Evolutionary conservation across 35 echinoderm and acorn worm genomes (phyloP).

Genomic region (Patiria miniata): DNA sequence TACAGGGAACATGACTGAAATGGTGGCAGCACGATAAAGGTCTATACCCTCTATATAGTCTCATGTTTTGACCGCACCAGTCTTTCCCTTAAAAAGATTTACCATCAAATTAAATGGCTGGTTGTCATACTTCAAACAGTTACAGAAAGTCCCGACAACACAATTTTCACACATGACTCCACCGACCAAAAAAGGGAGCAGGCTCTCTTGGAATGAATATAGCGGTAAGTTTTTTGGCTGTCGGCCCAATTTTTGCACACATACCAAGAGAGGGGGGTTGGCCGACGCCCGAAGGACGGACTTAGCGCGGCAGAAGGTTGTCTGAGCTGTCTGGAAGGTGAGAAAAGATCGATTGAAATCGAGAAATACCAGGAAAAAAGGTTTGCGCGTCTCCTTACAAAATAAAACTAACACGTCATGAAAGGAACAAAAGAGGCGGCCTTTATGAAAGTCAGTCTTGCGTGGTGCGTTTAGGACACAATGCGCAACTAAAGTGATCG

Average conservation of each 20-base stretch:
- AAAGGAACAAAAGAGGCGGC: background rate
- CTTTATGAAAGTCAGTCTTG: background rate
- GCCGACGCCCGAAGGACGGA: background rate
- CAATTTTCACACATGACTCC: background rate
- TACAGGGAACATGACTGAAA: no score
- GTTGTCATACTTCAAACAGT: no score
- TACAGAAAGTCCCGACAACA: no score
- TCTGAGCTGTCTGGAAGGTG: conserved; percentile 24
- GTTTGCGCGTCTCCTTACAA: background rate
- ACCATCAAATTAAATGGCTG: no score
- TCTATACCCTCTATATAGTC: no score
- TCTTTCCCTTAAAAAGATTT: no score
- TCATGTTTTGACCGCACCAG: no score
- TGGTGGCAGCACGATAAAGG: no score
- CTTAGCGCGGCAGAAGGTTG: conserved; percentile 8
- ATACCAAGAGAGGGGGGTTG: background rate
- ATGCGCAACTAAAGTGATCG: no score
- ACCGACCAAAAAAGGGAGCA: background rate
- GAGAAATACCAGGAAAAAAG: background rate
- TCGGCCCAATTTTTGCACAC: background rate
- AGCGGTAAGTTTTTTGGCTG: background rate
- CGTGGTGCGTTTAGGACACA: background rate
- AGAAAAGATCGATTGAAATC: background rate
- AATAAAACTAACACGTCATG: background rate
- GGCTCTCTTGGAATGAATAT: background rate